phyloP scores from a whole-genome alignment of 2,113 vertebrate species.

The Marmota flaviventris region DNA sequence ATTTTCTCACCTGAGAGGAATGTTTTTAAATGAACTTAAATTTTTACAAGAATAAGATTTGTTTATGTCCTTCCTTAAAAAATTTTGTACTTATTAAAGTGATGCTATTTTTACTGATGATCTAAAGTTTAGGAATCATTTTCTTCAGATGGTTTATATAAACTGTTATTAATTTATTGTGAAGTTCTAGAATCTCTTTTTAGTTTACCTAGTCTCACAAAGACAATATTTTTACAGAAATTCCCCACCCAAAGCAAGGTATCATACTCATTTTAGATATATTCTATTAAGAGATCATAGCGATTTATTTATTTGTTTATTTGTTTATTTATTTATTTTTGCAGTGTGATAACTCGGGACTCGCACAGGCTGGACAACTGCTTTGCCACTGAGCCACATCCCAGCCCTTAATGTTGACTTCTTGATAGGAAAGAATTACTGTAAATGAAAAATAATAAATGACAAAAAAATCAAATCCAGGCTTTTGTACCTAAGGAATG shows the following conservation, averaged over 20 bases:
- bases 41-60: background rate
- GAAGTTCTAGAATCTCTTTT: background rate
- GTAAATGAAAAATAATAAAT: background rate
- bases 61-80: background rate
- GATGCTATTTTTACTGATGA: background rate
- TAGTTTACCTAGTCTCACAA: background rate
- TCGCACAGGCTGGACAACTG: rapidly evolving
- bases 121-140: background rate
- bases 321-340: no score
- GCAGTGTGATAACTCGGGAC: no score
- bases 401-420: background rate
- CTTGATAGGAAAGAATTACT: background rate
- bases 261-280: background rate
- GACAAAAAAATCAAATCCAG: background rate
- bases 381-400: no score
- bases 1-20: background rate
- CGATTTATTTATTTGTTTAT: no score
- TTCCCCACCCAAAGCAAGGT: background rate
- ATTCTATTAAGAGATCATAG: background rate
- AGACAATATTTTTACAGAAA: background rate
- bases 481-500: background rate
- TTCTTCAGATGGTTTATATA: background rate
- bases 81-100: background rate
- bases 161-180: background rate
- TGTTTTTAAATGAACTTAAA: background rate